Conservation (phyloP, 2,888 invertebrate species). For the Agrotis segetum region DNA sequence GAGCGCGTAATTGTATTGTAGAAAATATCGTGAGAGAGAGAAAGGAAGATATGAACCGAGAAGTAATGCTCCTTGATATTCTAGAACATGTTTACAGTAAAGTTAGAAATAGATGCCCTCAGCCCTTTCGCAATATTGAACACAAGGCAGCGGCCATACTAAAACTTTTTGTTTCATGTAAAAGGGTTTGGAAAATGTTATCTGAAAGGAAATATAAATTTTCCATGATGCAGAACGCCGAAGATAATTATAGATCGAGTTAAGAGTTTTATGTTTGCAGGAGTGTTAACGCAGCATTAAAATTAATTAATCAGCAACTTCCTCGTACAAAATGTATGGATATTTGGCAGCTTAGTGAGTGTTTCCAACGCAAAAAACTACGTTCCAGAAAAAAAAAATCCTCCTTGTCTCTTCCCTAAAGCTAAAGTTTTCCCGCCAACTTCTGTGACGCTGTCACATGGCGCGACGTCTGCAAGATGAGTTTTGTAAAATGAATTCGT, state of each 20-base stretch:
- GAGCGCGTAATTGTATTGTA: neutral
- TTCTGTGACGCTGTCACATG: conserved; percentile 79
- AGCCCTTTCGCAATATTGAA: neutral
- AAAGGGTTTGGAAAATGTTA: neutral
- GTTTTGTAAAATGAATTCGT: conserved; percentile 90
- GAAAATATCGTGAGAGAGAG: neutral
- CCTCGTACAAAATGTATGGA: neutral
- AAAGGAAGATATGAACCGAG: neutral
- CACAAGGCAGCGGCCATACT: neutral
- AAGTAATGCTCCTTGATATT: conserved; percentile 1
- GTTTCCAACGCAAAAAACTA: neutral
- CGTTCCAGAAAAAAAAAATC: neutral
- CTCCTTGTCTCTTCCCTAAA: conserved; percentile 73
- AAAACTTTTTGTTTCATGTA: conserved; percentile 11
- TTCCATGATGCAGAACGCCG: neutral
- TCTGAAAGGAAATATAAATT: neutral
- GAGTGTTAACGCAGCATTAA: no score
- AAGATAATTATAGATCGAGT: no score
- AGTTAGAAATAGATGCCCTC: neutral
- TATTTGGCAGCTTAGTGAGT: neutral
- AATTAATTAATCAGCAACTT: neutral
- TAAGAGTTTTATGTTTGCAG: no score
- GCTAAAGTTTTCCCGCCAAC: conserved; percentile 53
- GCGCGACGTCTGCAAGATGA: conserved; percentile 85
- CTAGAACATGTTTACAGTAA: neutral